Percentiles rank a stretch among this genome's conserved stretches.
phyloP scores from a whole-genome alignment of 2,888 invertebrate species.

The Theodoxus fluviatilis region DNA sequence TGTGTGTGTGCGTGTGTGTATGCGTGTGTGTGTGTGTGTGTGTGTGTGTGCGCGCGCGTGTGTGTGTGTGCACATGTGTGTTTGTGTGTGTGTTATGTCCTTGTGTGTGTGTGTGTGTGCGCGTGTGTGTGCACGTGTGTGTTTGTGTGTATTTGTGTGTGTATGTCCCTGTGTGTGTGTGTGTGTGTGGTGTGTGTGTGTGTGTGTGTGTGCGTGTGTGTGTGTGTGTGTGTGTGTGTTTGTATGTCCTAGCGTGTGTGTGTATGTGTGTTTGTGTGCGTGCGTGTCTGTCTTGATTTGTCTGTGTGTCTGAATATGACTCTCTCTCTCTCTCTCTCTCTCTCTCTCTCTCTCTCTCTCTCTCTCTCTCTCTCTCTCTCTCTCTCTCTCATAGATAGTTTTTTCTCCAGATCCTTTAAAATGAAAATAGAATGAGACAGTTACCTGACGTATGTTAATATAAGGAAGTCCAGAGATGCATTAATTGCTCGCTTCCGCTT shows the following conservation, averaged over 20 bases:
- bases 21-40: too few species aligned
- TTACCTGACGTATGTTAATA: too few species aligned
- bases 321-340: background rate
- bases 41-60: background rate
- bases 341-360: background rate
- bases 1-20: constrained; percentile 2
- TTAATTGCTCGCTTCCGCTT: too few species aligned
- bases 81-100: background rate
- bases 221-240: background rate
- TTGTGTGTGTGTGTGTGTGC: constrained; percentile 1
- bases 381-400: background rate
- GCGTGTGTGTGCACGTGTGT: constrained; percentile 14
- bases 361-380: background rate
- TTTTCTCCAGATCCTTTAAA: background rate
- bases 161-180: background rate
- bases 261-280: background rate
- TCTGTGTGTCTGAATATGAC: background rate
- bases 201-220: background rate
- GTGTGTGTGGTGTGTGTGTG: background rate
- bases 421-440: too few species aligned
- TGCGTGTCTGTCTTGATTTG: background rate
- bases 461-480: too few species aligned
- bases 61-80: background rate
- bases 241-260: constrained; percentile 6
- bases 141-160: background rate